Base-by-base conservation (phyloP, 2,888 invertebrate genomes). In the Neoaliturus tenellus region DNA sequence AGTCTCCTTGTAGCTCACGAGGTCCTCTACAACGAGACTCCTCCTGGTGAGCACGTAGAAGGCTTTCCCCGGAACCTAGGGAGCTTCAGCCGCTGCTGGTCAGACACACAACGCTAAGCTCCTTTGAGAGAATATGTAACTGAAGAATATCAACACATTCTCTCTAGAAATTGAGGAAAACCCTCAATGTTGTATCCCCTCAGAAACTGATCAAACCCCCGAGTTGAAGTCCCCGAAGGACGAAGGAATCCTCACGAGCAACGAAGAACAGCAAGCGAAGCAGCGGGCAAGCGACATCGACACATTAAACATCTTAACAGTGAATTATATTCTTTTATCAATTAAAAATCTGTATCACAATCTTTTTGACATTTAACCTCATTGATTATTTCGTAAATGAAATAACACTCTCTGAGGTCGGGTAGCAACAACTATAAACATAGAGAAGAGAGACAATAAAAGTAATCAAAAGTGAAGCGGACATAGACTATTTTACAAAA, bases 341-440 rank as follows among this genome's bases (percentile, higher is more conserved):
- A 85, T 83, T 81, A 83, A 86, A 86, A 87, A 85, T 85, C 86
- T 86, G 87, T 87, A 87, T 87, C 87, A 87, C 87, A 87, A 86
- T 87, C 84, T 86, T 87, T 87, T 87, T 87, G 87, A 87, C 87
- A 85, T 87, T 85, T 78, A 67, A 84, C 82, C 84, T 82, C 82
- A 75, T 80, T 33, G 41, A 82, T 84, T 84, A 84, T 75, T 81
- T 75, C 82, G n/a, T 73, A 33, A 82, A 82, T 82, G 82, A 82
- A 82, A 82, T 82, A 82, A 73, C 48, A n/a, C 51, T 73, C 31
- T 23, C 25, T 82, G 82, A 82, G 82, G 82, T 33, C 69, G 44
- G 51, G 48, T 69, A 82, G 82, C 71, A 71, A 81, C 82, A 82
- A 82, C 82, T 82, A 55, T 82, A 69, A 82, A 82, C 82, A 82